phyloP scores from a whole-genome alignment of 2,888 invertebrate genomes.

The Philopedon plagiatum region DNA sequence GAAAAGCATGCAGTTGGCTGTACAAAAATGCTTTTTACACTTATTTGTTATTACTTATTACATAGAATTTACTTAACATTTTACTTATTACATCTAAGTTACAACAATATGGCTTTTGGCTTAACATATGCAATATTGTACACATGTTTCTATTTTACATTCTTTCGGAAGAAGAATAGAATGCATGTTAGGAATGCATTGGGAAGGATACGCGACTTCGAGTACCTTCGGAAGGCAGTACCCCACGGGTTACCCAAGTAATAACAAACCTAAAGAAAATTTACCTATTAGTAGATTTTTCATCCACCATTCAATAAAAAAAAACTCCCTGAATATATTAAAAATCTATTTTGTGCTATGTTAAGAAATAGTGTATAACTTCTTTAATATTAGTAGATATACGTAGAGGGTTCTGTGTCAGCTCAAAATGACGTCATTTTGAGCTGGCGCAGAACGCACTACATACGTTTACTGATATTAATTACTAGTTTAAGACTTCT shows the following conservation, averaged over 20 bases:
- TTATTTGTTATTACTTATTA: conserved; percentile 58
- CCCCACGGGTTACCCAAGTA: neutral
- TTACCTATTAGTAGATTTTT: neutral
- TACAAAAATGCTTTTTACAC: conserved; percentile 60
- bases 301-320: neutral
- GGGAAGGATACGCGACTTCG: conserved; percentile 23
- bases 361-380: too few relatives aligned
- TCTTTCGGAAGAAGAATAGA: conserved; percentile 39
- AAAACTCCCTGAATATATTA: too few relatives aligned
- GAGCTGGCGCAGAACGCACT: too few relatives aligned
- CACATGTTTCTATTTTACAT: conserved; percentile 17
- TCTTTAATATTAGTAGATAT: neutral
- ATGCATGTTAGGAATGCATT: conserved; percentile 46
- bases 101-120: conserved; percentile 42
- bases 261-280: neutral
- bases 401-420: neutral
- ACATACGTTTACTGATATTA: too few relatives aligned
- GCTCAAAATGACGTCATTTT: too few relatives aligned
- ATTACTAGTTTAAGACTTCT: too few relatives aligned
- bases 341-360: too few relatives aligned
- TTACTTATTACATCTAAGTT: conserved; percentile 43
- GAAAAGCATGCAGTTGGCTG: conserved; percentile 50
- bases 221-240: conserved; percentile 6
- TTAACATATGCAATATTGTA: conserved; percentile 16
- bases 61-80: conserved; percentile 32